Conservation (phyloP, 2,797 vertebrate species). For the Acridotheres tristis region DNA sequence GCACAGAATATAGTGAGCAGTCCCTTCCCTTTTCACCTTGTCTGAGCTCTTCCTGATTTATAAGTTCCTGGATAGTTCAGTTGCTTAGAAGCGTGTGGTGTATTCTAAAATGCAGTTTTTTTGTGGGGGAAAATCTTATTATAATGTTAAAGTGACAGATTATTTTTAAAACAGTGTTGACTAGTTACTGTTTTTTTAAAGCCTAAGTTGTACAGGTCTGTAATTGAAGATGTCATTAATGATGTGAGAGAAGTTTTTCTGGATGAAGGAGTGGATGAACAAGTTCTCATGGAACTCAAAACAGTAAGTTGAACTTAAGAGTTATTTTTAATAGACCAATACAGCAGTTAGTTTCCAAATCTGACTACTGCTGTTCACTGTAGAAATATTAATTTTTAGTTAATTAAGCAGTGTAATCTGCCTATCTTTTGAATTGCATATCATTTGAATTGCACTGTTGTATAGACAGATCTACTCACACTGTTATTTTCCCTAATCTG, state of each 20-base stretch:
- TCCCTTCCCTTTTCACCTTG: neutral
- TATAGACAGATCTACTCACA: neutral
- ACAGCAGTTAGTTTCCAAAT: neutral
- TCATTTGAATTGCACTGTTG: neutral
- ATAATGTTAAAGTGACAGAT: neutral
- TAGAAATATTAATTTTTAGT: neutral
- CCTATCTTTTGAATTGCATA: neutral
- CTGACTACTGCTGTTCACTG: neutral
- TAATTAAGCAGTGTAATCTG: neutral
- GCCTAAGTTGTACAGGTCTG: conserved; percentile 96
- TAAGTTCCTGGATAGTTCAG: neutral
- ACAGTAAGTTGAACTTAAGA: conserved; percentile 80
- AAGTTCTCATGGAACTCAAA: conserved; percentile 96
- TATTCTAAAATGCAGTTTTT: neutral
- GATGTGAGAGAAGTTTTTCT: conserved; percentile 97
- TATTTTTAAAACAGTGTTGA: neutral
- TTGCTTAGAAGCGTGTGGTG: rapidly evolving
- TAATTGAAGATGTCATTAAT: conserved; percentile 98
- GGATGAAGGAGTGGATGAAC: conserved; percentile 97
- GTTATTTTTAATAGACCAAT: neutral
- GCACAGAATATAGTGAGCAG: neutral
- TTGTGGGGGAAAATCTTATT: rapidly evolving
- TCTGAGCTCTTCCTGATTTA: neutral
- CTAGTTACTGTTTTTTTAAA: conserved; percentile 54
- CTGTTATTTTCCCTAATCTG: neutral